phyloP scores from a whole-genome alignment of 2,888 invertebrate genomes.

The Ochropacha duplaris region DNA sequence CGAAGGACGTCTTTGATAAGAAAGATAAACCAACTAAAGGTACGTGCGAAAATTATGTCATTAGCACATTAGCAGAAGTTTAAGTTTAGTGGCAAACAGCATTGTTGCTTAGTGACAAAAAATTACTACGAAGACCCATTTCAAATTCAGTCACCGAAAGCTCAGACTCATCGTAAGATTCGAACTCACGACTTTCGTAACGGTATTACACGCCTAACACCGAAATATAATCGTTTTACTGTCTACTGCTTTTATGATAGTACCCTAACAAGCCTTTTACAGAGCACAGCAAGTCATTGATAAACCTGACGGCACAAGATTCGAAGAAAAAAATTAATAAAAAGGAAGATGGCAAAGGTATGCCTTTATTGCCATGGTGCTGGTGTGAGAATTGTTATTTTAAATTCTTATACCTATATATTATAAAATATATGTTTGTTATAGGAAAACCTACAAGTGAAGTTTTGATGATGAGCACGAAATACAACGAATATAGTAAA shows the following conservation, averaged over 20 bases:
- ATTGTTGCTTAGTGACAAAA: no score
- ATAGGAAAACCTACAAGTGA: slow-evolving; percentile 60
- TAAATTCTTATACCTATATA: background rate
- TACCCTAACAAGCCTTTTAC: no score
- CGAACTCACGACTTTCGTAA: no score
- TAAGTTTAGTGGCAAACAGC: no score
- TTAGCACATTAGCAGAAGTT: background rate
- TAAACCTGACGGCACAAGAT: slow-evolving; percentile 42
- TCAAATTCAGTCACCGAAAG: no score
- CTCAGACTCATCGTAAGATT: no score
- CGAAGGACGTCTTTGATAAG: slow-evolving; percentile 12
- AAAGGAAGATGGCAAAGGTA: slow-evolving; percentile 64
- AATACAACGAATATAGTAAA: slow-evolving; percentile 68
- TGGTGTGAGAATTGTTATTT: background rate
- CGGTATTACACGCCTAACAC: no score
- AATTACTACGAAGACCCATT: no score
- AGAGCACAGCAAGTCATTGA: slow-evolving; percentile 47
- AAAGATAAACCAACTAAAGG: slow-evolving; percentile 31
- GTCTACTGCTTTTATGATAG: no score
- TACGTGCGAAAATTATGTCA: slow-evolving; percentile 10
- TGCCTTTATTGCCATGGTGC: background rate
- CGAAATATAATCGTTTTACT: no score
- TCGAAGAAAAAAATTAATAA: slow-evolving; percentile 65
- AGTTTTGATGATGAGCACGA: slow-evolving; percentile 55
- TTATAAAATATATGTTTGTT: slow-evolving; percentile 4